Evolutionary conservation across 2,888 invertebrate species (phyloP).

Genomic region (Onthophagus sagittarius): DNA sequence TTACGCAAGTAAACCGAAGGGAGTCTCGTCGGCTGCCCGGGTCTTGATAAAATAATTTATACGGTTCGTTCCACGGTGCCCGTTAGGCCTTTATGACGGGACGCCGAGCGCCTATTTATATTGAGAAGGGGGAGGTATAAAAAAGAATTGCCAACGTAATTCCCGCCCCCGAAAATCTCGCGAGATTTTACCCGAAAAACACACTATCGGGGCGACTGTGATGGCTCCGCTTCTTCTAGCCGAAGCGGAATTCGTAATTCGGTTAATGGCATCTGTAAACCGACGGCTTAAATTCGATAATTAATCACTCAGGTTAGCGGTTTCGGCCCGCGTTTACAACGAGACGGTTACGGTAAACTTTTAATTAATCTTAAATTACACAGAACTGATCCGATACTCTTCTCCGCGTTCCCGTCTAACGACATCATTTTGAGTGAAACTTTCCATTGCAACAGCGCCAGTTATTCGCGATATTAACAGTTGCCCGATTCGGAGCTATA

Average conservation of each 20-base stretch:
- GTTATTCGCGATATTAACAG: neutral
- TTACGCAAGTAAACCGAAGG: neutral
- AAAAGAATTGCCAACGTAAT: neutral
- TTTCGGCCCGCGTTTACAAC: slow-evolving; percentile 5
- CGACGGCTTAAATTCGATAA: slow-evolving; percentile 8
- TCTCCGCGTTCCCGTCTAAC: neutral
- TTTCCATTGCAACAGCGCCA: neutral
- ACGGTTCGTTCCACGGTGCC: neutral
- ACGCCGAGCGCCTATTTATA: neutral
- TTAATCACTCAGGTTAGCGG: slow-evolving; percentile 5
- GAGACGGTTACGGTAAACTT: neutral
- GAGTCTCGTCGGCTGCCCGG: neutral
- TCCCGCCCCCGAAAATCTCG: neutral
- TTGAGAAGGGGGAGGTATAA: neutral
- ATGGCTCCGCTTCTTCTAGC: neutral
- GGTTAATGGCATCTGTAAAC: slow-evolving; percentile 7
- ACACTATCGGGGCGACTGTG: neutral
- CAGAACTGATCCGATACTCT: neutral
- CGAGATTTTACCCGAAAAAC: neutral
- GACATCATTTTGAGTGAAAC: neutral
- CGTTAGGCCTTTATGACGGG: neutral
- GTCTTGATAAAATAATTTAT: neutral
- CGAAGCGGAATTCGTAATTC: neutral
- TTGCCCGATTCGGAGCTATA: neutral
- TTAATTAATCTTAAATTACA: slow-evolving; percentile 13